These are phyloP conservation scores for Emydocephalus ijimae DNA, from an alignment of 2,113 vertebrate genomes.

Conservation along the genomic window DNA sequence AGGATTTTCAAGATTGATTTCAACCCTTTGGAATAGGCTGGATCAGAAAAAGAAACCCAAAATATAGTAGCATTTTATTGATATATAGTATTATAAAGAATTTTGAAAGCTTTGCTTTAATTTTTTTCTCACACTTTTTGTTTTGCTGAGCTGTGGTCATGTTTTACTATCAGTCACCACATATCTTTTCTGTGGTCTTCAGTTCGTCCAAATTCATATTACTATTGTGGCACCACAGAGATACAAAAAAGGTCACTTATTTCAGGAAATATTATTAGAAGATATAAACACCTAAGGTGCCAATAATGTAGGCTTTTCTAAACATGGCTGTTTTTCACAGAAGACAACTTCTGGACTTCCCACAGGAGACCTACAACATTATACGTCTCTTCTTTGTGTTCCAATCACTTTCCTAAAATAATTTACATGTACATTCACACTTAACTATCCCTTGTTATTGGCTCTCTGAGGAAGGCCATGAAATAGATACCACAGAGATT, in stretches of 20 bases:
- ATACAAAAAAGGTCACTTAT: background rate
- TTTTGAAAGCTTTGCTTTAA: background rate
- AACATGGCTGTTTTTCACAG: background rate
- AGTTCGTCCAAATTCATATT: background rate
- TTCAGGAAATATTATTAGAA: background rate
- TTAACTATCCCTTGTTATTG: background rate
- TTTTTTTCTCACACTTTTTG: background rate
- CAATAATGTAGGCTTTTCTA: background rate
- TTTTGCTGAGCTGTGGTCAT: background rate
- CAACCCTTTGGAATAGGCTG: background rate
- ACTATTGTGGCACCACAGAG: background rate
- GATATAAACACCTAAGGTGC: background rate
- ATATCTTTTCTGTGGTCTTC: background rate
- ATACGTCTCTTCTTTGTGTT: background rate
- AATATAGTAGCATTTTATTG: background rate
- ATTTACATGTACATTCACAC: background rate
- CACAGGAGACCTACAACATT: background rate
- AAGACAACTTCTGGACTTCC: background rate
- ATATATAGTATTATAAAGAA: background rate
- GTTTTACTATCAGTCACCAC: background rate
- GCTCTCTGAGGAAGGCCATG: background rate
- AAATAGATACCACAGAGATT: background rate
- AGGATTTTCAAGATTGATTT: background rate
- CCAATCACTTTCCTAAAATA: background rate
- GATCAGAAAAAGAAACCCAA: background rate